These are phyloP conservation scores for Drosophila mauritiana DNA, from an alignment of 1,140 invertebrate species.

Conservation along the genomic window DNA sequence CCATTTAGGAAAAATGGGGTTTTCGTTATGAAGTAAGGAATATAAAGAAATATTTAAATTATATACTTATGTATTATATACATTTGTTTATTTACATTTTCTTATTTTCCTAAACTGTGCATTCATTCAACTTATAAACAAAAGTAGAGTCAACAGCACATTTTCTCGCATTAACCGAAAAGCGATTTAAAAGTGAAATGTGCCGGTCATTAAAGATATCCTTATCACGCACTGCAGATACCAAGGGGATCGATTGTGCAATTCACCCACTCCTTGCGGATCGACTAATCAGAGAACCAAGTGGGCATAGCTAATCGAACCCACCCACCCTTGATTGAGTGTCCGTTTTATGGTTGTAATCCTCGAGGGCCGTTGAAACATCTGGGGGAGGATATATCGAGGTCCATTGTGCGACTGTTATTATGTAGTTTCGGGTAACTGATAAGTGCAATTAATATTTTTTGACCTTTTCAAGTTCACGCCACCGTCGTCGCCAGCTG, in stretches of 20 bases:
- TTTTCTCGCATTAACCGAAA: neutral
- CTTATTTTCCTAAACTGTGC: too few species aligned
- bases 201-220: conserved; percentile 1
- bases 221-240: neutral
- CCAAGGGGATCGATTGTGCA: neutral
- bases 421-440: conserved; percentile 49
- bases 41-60: too few species aligned
- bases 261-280: neutral
- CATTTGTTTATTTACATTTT: too few species aligned
- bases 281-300: conserved; percentile 77
- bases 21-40: too few species aligned
- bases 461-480: conserved; percentile 65
- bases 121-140: too few species aligned
- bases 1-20: too few species aligned
- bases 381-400: conserved; percentile 18
- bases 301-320: conserved; percentile 75
- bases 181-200: neutral
- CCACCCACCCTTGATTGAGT: conserved; percentile 29
- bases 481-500: conserved; percentile 46
- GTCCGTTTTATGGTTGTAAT: conserved; percentile 7
- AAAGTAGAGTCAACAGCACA: neutral
- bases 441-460: conserved; percentile 83
- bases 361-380: conserved; percentile 1
- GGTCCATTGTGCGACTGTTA: conserved; percentile 7
- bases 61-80: too few species aligned